phyloP scores from a whole-genome alignment of 2,888 invertebrate species.

The Blastobasis adustella region DNA sequence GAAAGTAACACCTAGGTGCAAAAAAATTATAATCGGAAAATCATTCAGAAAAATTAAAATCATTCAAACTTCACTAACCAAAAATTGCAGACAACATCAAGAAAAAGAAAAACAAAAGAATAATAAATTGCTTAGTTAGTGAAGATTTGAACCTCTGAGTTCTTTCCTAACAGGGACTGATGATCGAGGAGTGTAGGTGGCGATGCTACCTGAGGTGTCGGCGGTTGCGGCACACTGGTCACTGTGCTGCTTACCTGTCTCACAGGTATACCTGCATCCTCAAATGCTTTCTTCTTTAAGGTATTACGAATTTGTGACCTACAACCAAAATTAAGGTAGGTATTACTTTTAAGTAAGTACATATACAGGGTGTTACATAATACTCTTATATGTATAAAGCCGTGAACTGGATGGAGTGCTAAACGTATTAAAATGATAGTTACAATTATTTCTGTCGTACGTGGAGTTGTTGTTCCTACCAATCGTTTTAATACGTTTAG shows the following conservation, averaged over 20 bases:
- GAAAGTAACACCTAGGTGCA: slow-evolving; percentile 15
- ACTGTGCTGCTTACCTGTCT: slow-evolving; percentile 76
- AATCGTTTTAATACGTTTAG: too few relatives aligned
- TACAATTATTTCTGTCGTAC: too few relatives aligned
- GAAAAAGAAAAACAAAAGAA: slow-evolving; percentile 19
- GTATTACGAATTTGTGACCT: slow-evolving; percentile 92
- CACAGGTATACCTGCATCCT: slow-evolving; percentile 88
- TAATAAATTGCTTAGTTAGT: slow-evolving; percentile 39
- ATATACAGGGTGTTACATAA: too few relatives aligned
- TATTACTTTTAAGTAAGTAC: too few relatives aligned
- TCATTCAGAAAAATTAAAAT: too few relatives aligned
- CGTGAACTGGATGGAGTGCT: too few relatives aligned
- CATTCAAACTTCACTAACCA: slow-evolving; percentile 46
- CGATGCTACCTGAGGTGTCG: slow-evolving; percentile 42
- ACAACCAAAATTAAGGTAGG: slow-evolving; percentile 11
- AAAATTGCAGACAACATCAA: slow-evolving; percentile 35
- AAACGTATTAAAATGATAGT: too few relatives aligned
- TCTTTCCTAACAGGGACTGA: slow-evolving; percentile 62
- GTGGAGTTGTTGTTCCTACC: too few relatives aligned
- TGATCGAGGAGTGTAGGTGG: slow-evolving; percentile 48
- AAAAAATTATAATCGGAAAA: slow-evolving; percentile 16
- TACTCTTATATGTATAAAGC: too few relatives aligned
- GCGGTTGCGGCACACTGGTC: slow-evolving; percentile 44
- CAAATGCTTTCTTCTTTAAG: slow-evolving; percentile 90
- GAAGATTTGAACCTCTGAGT: slow-evolving; percentile 69